These are phyloP conservation scores for Sinodicranocentrus sp. DNA, from an alignment of 2,888 invertebrate genomes.

Conservation along the genomic window DNA sequence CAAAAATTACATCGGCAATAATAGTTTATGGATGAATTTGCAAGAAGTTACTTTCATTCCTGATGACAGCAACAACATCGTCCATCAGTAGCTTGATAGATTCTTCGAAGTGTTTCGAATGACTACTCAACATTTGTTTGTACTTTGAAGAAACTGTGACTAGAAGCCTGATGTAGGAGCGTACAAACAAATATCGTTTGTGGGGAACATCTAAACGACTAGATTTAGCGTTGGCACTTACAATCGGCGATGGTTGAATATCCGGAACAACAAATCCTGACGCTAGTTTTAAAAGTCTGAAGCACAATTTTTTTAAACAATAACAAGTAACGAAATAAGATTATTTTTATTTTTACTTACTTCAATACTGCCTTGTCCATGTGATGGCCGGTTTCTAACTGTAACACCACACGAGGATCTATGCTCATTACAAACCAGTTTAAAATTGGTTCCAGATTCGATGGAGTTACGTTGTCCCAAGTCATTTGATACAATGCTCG, in stretches of 20 bases:
- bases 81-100: slow-evolving; percentile 81
- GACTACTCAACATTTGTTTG: slow-evolving; percentile 80
- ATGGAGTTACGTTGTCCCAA: slow-evolving; percentile 84
- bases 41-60: slow-evolving; percentile 63
- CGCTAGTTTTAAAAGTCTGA: slow-evolving; percentile 82
- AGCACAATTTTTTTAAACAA: slow-evolving; percentile 62
- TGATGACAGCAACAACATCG: slow-evolving; percentile 70
- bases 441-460: slow-evolving; percentile 83
- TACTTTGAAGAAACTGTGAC: slow-evolving; percentile 81
- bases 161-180: slow-evolving; percentile 82
- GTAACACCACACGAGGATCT: slow-evolving; percentile 84
- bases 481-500: slow-evolving; percentile 82
- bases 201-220: slow-evolving; percentile 78
- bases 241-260: background rate
- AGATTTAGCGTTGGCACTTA: background rate
- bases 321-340: background rate
- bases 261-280: slow-evolving; percentile 81
- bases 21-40: background rate
- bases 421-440: slow-evolving; percentile 88
- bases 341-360: slow-evolving; percentile 50
- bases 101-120: slow-evolving; percentile 80
- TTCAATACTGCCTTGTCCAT: slow-evolving; percentile 74
- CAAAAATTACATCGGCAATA: slow-evolving; percentile 7
- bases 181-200: slow-evolving; percentile 82
- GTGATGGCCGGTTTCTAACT: slow-evolving; percentile 76